A percentile compares a stretch with the other conserved stretches of the same genome.
These are phyloP conservation scores for Raja brachyura DNA, from an alignment of 2,113 vertebrate genomes.

Conservation along the genomic window DNA sequence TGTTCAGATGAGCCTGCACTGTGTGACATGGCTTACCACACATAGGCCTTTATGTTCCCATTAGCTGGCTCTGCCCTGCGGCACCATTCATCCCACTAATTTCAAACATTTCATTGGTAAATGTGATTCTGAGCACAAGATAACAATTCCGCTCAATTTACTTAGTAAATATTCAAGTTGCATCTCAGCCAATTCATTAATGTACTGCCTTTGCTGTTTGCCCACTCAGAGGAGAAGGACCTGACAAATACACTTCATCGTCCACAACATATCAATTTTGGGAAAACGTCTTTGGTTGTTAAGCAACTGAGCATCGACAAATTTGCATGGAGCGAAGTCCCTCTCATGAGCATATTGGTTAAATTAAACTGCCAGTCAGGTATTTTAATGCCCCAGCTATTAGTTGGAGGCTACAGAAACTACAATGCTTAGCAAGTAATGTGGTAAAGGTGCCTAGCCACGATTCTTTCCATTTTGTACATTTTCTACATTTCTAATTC, in stretches of 20 bases:
- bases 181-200: background rate
- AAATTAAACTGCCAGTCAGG: background rate
- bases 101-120: background rate
- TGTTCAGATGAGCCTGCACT: background rate
- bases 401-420: too few relatives aligned
- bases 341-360: background rate
- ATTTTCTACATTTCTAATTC: too few relatives aligned
- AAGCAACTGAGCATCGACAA: background rate
- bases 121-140: too few relatives aligned
- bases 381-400: too few relatives aligned
- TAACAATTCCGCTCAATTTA: background rate
- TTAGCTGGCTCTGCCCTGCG: background rate
- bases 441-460: too few relatives aligned
- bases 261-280: background rate
- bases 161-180: background rate
- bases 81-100: background rate
- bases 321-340: background rate
- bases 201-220: background rate
- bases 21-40: background rate
- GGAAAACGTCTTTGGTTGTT: background rate
- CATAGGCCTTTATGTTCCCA: background rate
- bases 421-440: too few relatives aligned
- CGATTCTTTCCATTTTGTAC: too few relatives aligned
- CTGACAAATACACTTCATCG: background rate
- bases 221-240: background rate